Evolutionary conservation across 2,888 invertebrate species (phyloP).

Genomic region (Falcaria lacertinaria): DNA sequence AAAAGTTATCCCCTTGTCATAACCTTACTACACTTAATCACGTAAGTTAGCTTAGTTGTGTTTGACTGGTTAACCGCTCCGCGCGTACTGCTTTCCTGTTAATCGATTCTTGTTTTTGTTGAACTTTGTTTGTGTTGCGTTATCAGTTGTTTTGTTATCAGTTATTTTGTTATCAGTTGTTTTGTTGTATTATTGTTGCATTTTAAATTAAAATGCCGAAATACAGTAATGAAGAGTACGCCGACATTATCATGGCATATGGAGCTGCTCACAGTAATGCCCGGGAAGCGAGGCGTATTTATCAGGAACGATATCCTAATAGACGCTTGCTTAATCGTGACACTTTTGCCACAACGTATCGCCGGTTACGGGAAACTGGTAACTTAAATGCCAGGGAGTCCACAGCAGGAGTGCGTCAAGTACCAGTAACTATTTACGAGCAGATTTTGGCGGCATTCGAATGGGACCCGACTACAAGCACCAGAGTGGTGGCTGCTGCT

Average conservation of each 20-base stretch:
- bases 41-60: no score
- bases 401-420: neutral
- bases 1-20: no score
- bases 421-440: slow-evolving; percentile 2
- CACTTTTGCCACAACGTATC: slow-evolving; percentile 10
- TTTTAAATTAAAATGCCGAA: no score
- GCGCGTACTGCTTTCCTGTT: no score
- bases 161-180: no score
- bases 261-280: slow-evolving; percentile 5
- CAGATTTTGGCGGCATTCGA: no score
- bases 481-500: slow-evolving; percentile 4
- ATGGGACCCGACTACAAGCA: slow-evolving; percentile 6
- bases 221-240: slow-evolving; percentile 12
- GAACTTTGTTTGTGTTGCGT: no score
- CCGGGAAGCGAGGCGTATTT: slow-evolving; percentile 8
- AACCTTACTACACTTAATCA: no score
- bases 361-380: slow-evolving; percentile 9
- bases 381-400: slow-evolving; percentile 6
- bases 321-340: slow-evolving; percentile 9
- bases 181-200: no score
- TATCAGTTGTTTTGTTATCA: no score
- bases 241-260: slow-evolving; percentile 12
- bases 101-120: no score
- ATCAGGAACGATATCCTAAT: slow-evolving; percentile 9
- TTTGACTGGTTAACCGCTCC: no score